These are phyloP conservation scores for Hyposoter didymator DNA, from an alignment of 2,888 invertebrate species.

Conservation along the genomic window DNA sequence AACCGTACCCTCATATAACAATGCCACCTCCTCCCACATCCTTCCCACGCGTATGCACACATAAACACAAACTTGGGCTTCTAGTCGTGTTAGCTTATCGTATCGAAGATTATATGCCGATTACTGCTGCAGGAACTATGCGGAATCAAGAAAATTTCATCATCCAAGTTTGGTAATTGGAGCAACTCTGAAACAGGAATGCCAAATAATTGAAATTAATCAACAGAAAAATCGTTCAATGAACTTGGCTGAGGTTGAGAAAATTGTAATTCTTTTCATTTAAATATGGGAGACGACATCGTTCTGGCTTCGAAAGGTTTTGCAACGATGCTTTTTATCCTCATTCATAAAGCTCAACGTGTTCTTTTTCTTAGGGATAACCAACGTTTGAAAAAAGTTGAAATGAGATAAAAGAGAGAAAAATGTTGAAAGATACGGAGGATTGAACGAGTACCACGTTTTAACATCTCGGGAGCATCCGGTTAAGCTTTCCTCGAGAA, in stretches of 20 bases:
- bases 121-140: neutral
- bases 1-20: constrained; percentile 63
- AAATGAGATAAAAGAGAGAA: constrained; percentile 6
- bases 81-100: neutral
- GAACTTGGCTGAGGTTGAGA: neutral
- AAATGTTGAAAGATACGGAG: constrained; percentile 37
- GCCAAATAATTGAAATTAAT: neutral
- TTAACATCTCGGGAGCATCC: constrained; percentile 40
- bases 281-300: neutral
- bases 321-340: neutral
- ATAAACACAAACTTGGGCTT: neutral
- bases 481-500: constrained; percentile 34
- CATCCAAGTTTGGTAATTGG: neutral
- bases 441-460: constrained; percentile 32
- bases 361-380: neutral
- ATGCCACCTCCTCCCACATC: constrained; percentile 34
- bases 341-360: neutral
- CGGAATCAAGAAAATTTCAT: constrained; percentile 19
- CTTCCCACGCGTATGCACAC: neutral
- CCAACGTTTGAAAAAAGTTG: constrained; percentile 14
- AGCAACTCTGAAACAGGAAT: neutral
- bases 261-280: neutral
- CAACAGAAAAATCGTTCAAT: neutral
- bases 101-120: neutral
- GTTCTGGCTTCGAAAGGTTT: neutral